Evolutionary conservation across 2,888 invertebrate genomes (phyloP).

Genomic region (Drosophila gaucha): DNA sequence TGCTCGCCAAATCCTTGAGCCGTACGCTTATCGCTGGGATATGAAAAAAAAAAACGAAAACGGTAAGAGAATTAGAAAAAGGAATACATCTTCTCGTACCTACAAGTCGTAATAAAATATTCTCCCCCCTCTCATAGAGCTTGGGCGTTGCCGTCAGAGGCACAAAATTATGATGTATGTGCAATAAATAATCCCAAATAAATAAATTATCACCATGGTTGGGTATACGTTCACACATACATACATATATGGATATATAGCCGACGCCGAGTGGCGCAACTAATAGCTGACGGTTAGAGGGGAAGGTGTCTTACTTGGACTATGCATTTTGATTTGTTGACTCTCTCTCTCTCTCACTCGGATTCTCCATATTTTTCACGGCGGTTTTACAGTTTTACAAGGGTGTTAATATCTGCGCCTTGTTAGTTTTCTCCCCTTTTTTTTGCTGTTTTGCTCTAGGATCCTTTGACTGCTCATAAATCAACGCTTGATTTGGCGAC

Average conservation of each 20-base stretch:
- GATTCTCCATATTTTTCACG: conserved; percentile 55
- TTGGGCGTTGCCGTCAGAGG: conserved; percentile 61
- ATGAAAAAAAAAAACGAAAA: conserved; percentile 16
- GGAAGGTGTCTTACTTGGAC: conserved; percentile 40
- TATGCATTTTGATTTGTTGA: conserved; percentile 62
- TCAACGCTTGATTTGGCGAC: conserved; percentile 79
- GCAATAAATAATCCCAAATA: conserved; percentile 84
- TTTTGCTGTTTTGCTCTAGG: too few relatives aligned
- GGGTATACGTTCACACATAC: background rate
- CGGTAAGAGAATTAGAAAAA: conserved; percentile 8
- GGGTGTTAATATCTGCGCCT: conserved; percentile 72
- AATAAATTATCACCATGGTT: conserved; percentile 80
- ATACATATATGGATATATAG: conserved; percentile 11
- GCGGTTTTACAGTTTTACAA: conserved; percentile 76
- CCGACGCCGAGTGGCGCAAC: conserved; percentile 70
- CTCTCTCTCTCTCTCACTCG: conserved; percentile 15
- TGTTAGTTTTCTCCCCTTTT: conserved; percentile 68
- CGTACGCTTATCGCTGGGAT: conserved; percentile 46
- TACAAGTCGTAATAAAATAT: conserved; percentile 67
- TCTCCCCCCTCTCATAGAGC: conserved; percentile 34
- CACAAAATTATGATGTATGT: conserved; percentile 82
- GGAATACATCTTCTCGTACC: conserved; percentile 53
- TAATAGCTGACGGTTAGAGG: conserved; percentile 65
- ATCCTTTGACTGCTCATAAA: conserved; percentile 69
- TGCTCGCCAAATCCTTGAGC: conserved; percentile 48